Evolutionary conservation across 2,888 invertebrate species (phyloP).

Genomic region (Elysia crispata): DNA sequence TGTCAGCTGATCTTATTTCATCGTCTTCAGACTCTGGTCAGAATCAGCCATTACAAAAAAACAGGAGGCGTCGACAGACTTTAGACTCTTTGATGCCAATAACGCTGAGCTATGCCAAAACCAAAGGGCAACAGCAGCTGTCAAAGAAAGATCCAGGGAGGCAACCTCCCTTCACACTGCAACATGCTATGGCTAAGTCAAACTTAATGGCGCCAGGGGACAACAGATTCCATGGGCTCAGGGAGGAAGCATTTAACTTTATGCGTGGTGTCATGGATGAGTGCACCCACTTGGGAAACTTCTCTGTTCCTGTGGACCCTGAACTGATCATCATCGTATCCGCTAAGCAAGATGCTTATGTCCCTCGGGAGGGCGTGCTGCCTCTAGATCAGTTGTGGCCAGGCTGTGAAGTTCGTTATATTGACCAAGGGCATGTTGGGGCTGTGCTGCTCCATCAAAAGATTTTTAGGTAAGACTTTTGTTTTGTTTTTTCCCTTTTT

Average conservation of each 20-base stretch:
- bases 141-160: background rate
- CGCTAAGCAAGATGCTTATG: slow-evolving; percentile 89
- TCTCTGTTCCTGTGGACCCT: slow-evolving; percentile 90
- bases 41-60: too few relatives aligned
- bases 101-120: slow-evolving; percentile 13
- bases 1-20: too few relatives aligned
- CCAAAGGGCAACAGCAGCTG: slow-evolving; percentile 13
- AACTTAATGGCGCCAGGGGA: slow-evolving; percentile 28
- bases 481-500: too few relatives aligned
- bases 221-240: slow-evolving; percentile 33
- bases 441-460: slow-evolving; percentile 88
- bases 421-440: slow-evolving; percentile 88
- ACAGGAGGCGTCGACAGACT: too few relatives aligned
- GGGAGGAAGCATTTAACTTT: slow-evolving; percentile 88
- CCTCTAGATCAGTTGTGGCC: slow-evolving; percentile 94
- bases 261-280: slow-evolving; percentile 99
- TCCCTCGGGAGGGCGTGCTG: slow-evolving; percentile 90
- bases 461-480: slow-evolving; percentile 86
- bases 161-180: slow-evolving; percentile 33
- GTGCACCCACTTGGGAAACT: slow-evolving; percentile 96
- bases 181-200: slow-evolving; percentile 51
- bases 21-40: too few relatives aligned
- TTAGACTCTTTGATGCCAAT: background rate
- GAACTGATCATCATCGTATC: slow-evolving; percentile 92
- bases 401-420: slow-evolving; percentile 90